Conservation (phyloP, 2,797 vertebrate genomes). For the Fringilla coelebs region DNA sequence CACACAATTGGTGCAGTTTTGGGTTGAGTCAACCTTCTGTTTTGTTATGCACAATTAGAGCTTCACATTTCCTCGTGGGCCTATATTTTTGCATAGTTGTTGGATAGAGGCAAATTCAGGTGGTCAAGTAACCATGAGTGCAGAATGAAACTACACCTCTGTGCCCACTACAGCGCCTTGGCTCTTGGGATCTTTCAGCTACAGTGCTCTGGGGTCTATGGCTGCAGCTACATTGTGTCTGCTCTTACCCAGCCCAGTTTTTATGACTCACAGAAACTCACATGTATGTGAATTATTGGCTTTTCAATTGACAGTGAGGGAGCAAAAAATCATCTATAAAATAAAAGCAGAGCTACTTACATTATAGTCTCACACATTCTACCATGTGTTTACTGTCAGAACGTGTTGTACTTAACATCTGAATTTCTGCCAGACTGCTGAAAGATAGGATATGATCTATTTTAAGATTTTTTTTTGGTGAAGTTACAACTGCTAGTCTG, state of each 20-base stretch:
- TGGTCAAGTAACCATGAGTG: not conserved
- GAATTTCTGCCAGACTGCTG: constrained; percentile 47
- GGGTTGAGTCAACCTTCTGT: not conserved
- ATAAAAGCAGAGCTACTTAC: constrained; percentile 38
- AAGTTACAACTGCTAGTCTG: constrained; percentile 38
- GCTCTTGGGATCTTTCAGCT: not conserved
- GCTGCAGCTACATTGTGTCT: not conserved
- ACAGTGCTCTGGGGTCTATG: not conserved
- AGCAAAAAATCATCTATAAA: constrained; percentile 27
- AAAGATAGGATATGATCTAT: constrained; percentile 43
- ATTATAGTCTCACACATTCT: constrained; percentile 46
- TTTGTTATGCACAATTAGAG: not conserved
- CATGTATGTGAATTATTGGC: not conserved
- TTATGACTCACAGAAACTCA: constrained; percentile 19
- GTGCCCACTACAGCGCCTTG: not conserved
- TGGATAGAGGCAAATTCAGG: not conserved
- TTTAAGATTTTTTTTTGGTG: not conserved
- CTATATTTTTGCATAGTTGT: not conserved
- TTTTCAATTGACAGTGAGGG: constrained; percentile 16
- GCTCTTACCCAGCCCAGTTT: not conserved
- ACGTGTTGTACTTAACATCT: constrained; percentile 36
- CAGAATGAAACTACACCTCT: not conserved
- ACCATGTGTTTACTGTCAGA: constrained; percentile 60
- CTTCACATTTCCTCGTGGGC: not conserved
- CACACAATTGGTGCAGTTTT: not conserved